Evolutionary conservation across 2,888 invertebrate species (phyloP).

Genomic region (Acrobasis repandana): DNA sequence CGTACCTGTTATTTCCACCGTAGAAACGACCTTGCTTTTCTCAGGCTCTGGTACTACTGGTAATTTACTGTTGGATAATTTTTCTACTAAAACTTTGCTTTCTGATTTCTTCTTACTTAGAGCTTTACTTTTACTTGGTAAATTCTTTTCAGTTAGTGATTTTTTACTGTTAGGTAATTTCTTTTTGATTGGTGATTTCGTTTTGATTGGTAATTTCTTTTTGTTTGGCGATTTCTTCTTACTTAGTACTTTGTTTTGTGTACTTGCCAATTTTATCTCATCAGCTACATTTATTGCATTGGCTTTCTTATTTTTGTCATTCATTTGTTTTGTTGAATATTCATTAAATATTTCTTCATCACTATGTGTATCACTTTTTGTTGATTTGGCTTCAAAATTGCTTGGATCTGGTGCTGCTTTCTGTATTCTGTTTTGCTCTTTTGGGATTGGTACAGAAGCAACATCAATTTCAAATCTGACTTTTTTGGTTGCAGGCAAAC

Average conservation of each 20-base stretch:
- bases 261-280: conserved; percentile 19
- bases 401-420: too few relatives aligned
- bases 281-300: conserved; percentile 21
- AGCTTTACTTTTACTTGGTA: not conserved
- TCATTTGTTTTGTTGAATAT: not conserved
- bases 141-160: not conserved
- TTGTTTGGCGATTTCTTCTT: conserved; percentile 20
- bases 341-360: conserved; percentile 67
- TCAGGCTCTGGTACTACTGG: not conserved
- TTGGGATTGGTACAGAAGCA: too few relatives aligned
- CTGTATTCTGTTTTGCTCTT: too few relatives aligned
- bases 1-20: conserved; percentile 24
- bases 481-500: too few relatives aligned
- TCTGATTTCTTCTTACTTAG: not conserved
- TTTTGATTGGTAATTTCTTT: conserved; percentile 23
- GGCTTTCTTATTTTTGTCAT: conserved; percentile 30
- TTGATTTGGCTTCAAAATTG: too few relatives aligned
- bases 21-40: conserved; percentile 16
- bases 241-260: too few relatives aligned
- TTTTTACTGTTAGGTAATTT: conserved; percentile 7
- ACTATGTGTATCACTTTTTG: conserved; percentile 66
- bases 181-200: not conserved
- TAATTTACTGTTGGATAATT: conserved; percentile 6
- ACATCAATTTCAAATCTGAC: too few relatives aligned
- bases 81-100: not conserved